Base-by-base conservation (phyloP, 2,888 invertebrate species). In the Axea sp. region DNA sequence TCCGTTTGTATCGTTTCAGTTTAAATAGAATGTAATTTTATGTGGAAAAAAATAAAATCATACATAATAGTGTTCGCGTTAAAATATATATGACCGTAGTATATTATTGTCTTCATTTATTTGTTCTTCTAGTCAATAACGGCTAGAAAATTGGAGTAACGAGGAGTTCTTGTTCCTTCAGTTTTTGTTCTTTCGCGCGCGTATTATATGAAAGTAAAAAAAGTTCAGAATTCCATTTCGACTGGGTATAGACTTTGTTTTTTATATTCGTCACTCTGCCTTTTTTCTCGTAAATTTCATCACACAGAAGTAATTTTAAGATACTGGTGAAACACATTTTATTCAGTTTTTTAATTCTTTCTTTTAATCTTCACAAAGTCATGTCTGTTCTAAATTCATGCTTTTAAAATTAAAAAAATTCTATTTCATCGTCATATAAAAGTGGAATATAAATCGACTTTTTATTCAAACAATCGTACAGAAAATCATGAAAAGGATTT, bases 391-490 rank as follows among this genome's bases (percentile, higher is more conserved):
- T 12, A 49, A 49, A 49, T 49, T 33, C 33, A 22, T 31, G 49
- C 22, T 60, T 45, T 11, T 28, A 12, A 35, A 49, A 31, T 31
- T 31, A 43, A 31, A 53, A 31, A 22, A 15, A 22, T 3, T 59
- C 24, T 26, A 35, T 43, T 31, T 7, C 35, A 17, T 1, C 11
- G 47, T 28, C 37, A 22, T 47, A 47, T 14, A 12, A 33, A 60
- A 24, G 17, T 7, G 9, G 59, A 60, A 47, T 47, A 43, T 47
- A 47, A 60, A 47, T 60, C 30, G 59, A 60, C 24, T 28, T 17
- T 47, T 60, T 60, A 60, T 37, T 45, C 59, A 37, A 47, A 60
- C 59, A 60, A 33, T 60, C 59, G 26, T 35, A 37, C 26, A 12
- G 12, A 47, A 60, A 47, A 60, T 45, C 17, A 15, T 22, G 4